phyloP scores from a whole-genome alignment of 2,797 vertebrate genomes.

The Morelia viridis region DNA sequence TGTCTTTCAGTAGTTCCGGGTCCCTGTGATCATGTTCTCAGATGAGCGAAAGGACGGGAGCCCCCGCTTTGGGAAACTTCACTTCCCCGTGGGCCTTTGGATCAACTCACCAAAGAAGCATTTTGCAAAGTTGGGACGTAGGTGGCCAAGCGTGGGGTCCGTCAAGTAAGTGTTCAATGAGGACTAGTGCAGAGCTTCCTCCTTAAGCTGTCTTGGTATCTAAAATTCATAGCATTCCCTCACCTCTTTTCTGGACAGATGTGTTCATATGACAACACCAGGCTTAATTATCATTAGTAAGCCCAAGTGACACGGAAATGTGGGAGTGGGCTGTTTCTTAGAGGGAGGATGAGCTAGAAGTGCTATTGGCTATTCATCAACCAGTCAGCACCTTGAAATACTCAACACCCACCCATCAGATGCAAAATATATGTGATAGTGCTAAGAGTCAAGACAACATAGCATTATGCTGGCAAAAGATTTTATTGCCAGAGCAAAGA shows the following conservation, averaged over 20 bases:
- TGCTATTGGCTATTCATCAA: background rate
- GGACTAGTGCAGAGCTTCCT: background rate
- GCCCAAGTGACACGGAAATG: background rate
- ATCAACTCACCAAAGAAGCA: constrained; percentile 94
- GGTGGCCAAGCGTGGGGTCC: constrained; percentile 92
- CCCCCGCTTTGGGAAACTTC: constrained; percentile 90
- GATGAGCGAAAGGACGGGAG: constrained; percentile 89
- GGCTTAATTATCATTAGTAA: background rate
- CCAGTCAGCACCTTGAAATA: background rate
- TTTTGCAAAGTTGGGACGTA: constrained; percentile 88
- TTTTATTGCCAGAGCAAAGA: background rate
- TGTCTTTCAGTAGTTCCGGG: background rate
- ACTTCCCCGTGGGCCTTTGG: constrained; percentile 94
- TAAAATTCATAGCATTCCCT: background rate
- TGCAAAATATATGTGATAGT: background rate
- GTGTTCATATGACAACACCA: background rate
- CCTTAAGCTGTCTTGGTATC: background rate
- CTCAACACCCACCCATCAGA: background rate
- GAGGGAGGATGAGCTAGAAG: background rate
- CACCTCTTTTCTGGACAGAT: background rate
- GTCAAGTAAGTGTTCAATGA: constrained; percentile 79
- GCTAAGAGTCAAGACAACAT: background rate
- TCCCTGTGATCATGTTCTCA: constrained; percentile 67
- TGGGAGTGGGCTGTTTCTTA: background rate
- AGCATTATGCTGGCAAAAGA: background rate